Percentiles rank a stretch among this genome's conserved stretches.
These are phyloP conservation scores for Neoniphon sammara DNA, from an alignment of 2,797 vertebrate genomes.

Conservation along the genomic window DNA sequence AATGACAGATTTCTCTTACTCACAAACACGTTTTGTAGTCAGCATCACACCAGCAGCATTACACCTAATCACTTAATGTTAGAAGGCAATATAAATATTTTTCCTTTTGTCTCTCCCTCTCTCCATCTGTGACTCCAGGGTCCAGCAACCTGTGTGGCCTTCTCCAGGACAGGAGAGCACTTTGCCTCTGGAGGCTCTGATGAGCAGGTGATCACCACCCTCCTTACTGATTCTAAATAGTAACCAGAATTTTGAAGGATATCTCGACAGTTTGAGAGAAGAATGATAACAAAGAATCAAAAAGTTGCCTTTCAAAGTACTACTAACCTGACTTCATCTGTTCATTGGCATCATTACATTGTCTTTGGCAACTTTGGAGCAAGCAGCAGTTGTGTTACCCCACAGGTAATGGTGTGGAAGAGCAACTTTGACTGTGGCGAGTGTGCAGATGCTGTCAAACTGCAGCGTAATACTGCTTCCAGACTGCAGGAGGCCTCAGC, in stretches of 20 bases:
- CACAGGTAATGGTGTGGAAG: constrained; percentile 97
- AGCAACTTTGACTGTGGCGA: constrained; percentile 88
- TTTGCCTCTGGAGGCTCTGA: constrained; percentile 95
- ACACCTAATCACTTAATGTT: too few species aligned
- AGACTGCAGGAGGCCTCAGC: constrained; percentile 37
- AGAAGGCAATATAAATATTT: too few species aligned
- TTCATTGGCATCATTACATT: neutral
- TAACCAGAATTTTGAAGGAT: too few species aligned
- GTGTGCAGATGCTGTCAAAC: constrained; percentile 73
- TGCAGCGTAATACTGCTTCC: constrained; percentile 64
- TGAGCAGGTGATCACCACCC: constrained; percentile 86
- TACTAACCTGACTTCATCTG: too few species aligned
- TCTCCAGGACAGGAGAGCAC: constrained; percentile 90
- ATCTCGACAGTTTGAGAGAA: too few species aligned
- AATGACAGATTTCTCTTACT: too few species aligned
- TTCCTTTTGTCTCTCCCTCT: neutral
- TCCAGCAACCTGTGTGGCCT: constrained; percentile 88
- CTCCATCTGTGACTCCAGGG: constrained; percentile 79
- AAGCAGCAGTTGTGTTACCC: neutral
- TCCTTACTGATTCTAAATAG: neutral
- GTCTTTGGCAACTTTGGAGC: neutral
- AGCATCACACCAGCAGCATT: too few species aligned
- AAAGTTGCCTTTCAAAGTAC: too few species aligned
- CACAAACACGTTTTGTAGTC: too few species aligned
- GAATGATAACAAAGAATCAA: too few species aligned